These are phyloP conservation scores for Polia nebulosa DNA, from an alignment of 2,888 invertebrate species.

Conservation along the genomic window DNA sequence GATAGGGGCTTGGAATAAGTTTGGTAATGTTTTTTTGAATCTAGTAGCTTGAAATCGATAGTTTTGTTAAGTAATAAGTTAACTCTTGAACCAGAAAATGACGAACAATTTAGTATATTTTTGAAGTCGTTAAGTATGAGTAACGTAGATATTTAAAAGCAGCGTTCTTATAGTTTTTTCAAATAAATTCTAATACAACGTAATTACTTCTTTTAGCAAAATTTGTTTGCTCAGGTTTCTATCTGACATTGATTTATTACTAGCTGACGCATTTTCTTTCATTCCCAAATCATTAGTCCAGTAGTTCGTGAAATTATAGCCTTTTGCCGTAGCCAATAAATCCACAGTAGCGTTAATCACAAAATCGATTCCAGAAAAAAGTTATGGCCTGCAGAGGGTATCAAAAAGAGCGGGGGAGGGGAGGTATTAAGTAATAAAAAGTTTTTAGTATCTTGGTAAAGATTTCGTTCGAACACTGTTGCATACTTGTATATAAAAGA, in stretches of 20 bases:
- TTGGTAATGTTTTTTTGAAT: constrained; percentile 23
- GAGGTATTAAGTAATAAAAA: constrained; percentile 50
- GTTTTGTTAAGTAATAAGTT: constrained; percentile 15
- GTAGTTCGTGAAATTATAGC: constrained; percentile 48
- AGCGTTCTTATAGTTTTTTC: not conserved
- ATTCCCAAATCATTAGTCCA: constrained; percentile 30
- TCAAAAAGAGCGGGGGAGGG: constrained; percentile 14
- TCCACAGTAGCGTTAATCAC: constrained; percentile 55
- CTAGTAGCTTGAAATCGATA: constrained; percentile 16
- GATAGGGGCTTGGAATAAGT: constrained; percentile 9
- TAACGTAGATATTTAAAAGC: too few species aligned
- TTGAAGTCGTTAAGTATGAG: too few species aligned
- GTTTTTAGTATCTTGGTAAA: constrained; percentile 45
- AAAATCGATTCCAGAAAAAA: constrained; percentile 60
- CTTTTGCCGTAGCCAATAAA: constrained; percentile 54
- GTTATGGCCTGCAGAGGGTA: constrained; percentile 33
- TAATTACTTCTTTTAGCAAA: too few species aligned
- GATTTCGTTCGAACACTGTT: constrained; percentile 53
- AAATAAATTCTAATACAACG: not conserved
- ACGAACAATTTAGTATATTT: not conserved
- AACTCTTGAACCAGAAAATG: not conserved
- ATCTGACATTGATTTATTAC: constrained; percentile 45
- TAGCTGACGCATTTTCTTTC: constrained; percentile 46
- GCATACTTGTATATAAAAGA: constrained; percentile 41
- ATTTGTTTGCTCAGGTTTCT: not conserved